Conservation (phyloP, 2,113 vertebrate genomes). For the Campylomormyrus tamandua region DNA sequence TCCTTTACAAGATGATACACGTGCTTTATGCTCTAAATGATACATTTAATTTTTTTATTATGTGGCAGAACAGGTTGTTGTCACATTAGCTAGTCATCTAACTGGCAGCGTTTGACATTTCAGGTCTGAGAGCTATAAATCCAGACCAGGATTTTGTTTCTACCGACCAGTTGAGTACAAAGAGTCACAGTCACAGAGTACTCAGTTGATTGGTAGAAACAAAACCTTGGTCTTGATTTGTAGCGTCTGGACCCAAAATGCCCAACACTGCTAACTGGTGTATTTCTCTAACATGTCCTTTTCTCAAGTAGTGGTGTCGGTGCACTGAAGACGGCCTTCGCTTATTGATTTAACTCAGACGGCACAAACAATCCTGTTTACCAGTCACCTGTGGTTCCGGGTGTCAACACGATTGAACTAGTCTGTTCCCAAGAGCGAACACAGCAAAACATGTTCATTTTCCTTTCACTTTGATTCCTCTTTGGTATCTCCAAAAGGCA, state of each 20-base stretch:
- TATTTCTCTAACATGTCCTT: background rate
- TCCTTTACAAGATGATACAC: background rate
- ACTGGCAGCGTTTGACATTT: background rate
- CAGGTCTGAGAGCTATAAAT: background rate
- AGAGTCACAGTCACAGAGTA: background rate
- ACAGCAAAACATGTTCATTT: background rate
- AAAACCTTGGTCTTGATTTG: background rate
- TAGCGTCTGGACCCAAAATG: background rate
- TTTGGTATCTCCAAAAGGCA: background rate
- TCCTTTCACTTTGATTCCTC: background rate
- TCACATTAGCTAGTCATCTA: background rate
- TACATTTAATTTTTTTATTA: background rate
- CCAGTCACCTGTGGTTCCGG: background rate
- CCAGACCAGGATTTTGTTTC: background rate
- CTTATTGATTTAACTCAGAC: background rate
- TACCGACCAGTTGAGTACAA: background rate
- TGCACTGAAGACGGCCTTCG: background rate
- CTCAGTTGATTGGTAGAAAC: background rate
- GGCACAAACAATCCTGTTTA: background rate
- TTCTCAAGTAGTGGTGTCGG: background rate
- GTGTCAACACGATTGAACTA: background rate
- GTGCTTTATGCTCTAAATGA: background rate
- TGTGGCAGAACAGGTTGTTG: background rate
- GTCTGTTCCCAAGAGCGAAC: background rate
- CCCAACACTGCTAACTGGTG: background rate